A percentile compares a stretch with the other conserved stretches of the same genome.
Evolutionary conservation across 2,113 vertebrate genomes (phyloP).

Genomic region (Columba livia): DNA sequence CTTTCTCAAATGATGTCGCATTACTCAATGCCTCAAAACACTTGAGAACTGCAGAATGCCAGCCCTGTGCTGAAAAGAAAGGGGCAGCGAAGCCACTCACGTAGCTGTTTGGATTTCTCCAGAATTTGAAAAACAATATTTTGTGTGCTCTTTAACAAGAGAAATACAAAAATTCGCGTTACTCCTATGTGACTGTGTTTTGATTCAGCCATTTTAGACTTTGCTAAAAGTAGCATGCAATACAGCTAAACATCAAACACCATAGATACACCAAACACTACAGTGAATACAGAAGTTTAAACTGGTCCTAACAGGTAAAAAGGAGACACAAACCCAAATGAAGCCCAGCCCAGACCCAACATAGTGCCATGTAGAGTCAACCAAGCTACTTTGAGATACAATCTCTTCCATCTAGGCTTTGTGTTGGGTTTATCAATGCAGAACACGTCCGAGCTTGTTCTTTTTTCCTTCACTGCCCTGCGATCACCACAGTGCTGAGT

Average conservation of each 20-base stretch:
- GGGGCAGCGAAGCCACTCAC: neutral
- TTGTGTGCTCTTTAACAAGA: neutral
- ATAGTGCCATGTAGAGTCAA: neutral
- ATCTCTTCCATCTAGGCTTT: fast-evolving
- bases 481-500: neutral
- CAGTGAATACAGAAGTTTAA: neutral
- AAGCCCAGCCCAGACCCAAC: neutral
- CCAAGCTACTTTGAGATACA: neutral
- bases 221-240: neutral
- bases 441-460: neutral
- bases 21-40: neutral
- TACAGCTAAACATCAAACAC: neutral
- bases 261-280: neutral
- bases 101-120: neutral
- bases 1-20: neutral
- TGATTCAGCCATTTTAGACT: neutral
- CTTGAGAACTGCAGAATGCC: neutral
- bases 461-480: neutral
- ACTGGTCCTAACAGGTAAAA: neutral
- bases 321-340: neutral
- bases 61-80: neutral
- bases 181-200: neutral
- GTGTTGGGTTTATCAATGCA: neutral
- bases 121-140: neutral
- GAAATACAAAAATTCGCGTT: neutral